Conservation (phyloP, 2,113 vertebrate genomes). For the Mystacornis crossleyi region DNA sequence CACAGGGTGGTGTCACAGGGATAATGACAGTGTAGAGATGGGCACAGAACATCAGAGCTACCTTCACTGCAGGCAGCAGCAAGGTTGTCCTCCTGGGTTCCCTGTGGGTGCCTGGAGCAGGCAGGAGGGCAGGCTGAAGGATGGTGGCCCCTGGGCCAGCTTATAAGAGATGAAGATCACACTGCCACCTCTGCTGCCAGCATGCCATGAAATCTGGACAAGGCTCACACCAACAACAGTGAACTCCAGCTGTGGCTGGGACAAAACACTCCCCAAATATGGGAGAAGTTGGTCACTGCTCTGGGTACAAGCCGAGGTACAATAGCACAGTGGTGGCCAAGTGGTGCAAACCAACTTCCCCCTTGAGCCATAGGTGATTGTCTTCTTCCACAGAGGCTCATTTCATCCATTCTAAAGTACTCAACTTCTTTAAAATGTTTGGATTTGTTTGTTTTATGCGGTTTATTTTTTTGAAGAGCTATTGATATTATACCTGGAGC, state of each 20-base stretch:
- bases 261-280: background rate
- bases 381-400: background rate
- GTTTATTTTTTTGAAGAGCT: background rate
- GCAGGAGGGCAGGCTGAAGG: background rate
- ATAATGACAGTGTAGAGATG: background rate
- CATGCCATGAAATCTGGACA: background rate
- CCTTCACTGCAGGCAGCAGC: background rate
- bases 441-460: background rate
- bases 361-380: background rate
- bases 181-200: background rate
- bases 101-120: accelerated
- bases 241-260: background rate
- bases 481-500: background rate
- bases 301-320: background rate
- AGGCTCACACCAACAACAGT: background rate
- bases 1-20: background rate
- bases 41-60: background rate
- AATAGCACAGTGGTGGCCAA: accelerated
- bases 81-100: background rate
- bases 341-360: accelerated
- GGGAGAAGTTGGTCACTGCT: background rate
- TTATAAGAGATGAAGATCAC: background rate
- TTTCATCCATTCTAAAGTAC: background rate
- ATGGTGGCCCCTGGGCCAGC: background rate
- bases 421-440: background rate